phyloP scores from a whole-genome alignment of 2,113 vertebrate species.

The Corythornis madagascariensis region DNA sequence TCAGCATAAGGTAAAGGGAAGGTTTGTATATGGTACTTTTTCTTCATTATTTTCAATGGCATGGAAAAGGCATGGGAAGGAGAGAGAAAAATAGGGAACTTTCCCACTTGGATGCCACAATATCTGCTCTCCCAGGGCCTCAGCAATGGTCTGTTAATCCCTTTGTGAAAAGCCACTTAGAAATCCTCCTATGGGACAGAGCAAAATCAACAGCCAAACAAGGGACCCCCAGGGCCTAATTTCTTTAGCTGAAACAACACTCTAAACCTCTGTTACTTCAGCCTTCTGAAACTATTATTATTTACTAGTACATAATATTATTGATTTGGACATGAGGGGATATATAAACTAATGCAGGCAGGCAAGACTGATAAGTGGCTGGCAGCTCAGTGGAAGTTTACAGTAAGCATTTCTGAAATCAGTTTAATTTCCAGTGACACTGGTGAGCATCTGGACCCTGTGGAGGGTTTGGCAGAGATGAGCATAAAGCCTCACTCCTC shows the following conservation, averaged over 20 bases:
- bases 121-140: conserved; percentile 16
- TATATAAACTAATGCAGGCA: conserved; percentile 11
- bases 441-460: background rate
- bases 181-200: conserved; percentile 15
- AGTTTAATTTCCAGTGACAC: conserved; percentile 49
- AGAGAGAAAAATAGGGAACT: background rate
- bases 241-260: conserved; percentile 39
- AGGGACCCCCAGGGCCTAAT: background rate
- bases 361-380: background rate
- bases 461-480: conserved; percentile 11
- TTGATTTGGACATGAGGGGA: conserved; percentile 34
- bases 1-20: background rate
- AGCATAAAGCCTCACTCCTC: conserved; percentile 8
- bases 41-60: background rate
- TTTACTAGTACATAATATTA: conserved; percentile 28
- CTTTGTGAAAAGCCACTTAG: background rate
- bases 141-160: conserved; percentile 14
- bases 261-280: conserved; percentile 39
- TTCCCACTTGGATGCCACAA: background rate
- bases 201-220: conserved; percentile 46
- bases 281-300: conserved; percentile 36
- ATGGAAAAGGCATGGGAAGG: background rate
- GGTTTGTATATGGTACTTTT: background rate
- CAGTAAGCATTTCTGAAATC: conserved; percentile 7
- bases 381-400: conserved; percentile 29